Conservation (phyloP, 92 coral and sea anemone species). For the Anthopleura xanthogrammica region DNA sequence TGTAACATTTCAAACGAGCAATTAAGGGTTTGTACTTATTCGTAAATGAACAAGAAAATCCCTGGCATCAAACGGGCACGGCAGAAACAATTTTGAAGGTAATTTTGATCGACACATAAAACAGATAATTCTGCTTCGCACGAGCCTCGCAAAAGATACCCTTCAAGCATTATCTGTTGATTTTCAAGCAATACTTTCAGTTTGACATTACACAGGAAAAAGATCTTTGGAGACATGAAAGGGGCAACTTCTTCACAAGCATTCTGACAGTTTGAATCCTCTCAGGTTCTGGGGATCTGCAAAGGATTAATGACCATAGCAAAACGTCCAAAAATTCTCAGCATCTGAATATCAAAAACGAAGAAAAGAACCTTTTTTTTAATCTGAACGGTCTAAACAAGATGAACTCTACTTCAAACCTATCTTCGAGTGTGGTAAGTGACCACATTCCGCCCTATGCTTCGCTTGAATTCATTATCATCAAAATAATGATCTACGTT, state of each 20-base stretch:
- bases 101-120: no score
- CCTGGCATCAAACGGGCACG: no score
- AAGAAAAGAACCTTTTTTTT: background rate
- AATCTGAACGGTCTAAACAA: background rate
- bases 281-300: background rate
- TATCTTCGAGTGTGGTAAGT: background rate
- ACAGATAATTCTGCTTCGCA: no score
- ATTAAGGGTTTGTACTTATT: no score
- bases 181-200: no score
- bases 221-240: background rate
- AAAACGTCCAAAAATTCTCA: no score
- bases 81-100: no score
- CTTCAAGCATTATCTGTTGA: no score
- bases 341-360: background rate
- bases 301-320: background rate
- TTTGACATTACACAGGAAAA: no score
- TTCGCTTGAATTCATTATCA: conserved; percentile 40
- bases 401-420: background rate
- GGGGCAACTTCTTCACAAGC: background rate
- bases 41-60: no score
- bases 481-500: conserved; percentile 40
- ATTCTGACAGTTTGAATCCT: background rate
- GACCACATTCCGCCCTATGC: background rate
- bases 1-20: no score
- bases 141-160: no score